Evolutionary conservation across 2,797 vertebrate species (phyloP), one percentile per base, ranked within the genome.

Genomic region (Falco columbarius): DNA sequence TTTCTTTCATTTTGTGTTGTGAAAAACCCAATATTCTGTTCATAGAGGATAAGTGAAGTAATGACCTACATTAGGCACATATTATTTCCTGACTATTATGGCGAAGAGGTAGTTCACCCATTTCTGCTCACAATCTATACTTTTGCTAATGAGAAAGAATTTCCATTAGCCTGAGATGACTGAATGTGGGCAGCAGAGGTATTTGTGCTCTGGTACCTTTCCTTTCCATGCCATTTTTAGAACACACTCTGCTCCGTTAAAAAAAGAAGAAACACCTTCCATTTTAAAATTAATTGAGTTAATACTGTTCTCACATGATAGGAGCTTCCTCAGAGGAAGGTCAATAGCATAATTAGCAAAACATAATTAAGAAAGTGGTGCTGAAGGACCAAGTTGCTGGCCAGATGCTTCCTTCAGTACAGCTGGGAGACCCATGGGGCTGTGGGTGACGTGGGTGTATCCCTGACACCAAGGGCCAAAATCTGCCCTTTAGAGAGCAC

Each of bases 281-380:
- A 42, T 91, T 89, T 91, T 94, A 14, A 90, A 92, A 92, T 90
- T 94, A 88, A 86, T 79, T 55, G 73, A 86, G 51, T 84, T 84
- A 89, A 91, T 93, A 67, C 47, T 75, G 27, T 76, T 63, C 85
- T 90, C 67, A 76, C 2, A 4, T 59, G 80, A 93, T 38, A 92
- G 19, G 30, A 89, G 65, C 70, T 91, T 93, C 70, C 79, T 95
- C 73, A 79, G 62, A 89, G 51, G 70, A 95, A 94, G 83, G 81
- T 92, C 86, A 97, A 76, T 87, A 89, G 32, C n/a, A 54, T 89
- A 94, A 97, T 93, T 94, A 95, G 68, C 58, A 89, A 93, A 93
- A 56, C 46, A 36, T 80, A 93, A 94, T 93, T 94, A 93, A 92
- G 55, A 80, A 52, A 29, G 44, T n/a, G 36, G 8, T 76, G 59